Percentiles rank a stretch among this genome's conserved stretches.
Conservation (phyloP, 1,140 invertebrate genomes). For the Paramacrobiotus metropolitanus region DNA sequence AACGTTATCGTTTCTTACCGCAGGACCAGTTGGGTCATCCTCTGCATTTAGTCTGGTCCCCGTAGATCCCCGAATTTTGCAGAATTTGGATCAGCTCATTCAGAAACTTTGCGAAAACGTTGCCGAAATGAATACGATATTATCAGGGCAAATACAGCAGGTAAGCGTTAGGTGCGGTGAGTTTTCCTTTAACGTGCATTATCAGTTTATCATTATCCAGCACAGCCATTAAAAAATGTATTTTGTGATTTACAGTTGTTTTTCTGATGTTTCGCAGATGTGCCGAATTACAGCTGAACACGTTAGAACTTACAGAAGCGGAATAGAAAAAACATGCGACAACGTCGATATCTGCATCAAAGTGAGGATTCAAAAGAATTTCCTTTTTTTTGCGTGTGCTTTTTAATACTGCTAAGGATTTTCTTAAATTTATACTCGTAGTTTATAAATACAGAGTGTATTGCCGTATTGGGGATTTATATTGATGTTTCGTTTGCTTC, state of each 20-base stretch:
- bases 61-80: neutral
- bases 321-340: neutral
- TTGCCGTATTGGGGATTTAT: neutral
- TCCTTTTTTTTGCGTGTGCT: too few relatives aligned
- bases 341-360: neutral
- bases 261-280: neutral
- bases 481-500: neutral
- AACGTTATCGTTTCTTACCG: neutral
- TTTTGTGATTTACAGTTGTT: neutral
- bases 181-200: neutral
- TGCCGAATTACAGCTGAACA: neutral
- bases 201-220: too few relatives aligned
- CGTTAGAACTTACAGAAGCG: neutral
- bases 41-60: neutral
- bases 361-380: neutral
- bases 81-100: constrained; percentile 2
- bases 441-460: neutral
- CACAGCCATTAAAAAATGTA: neutral
- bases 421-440: neutral
- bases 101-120: neutral
- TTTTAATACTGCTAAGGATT: too few relatives aligned
- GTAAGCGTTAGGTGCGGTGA: neutral
- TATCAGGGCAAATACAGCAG: neutral
- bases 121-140: neutral
- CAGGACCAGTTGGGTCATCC: neutral